phyloP scores from a whole-genome alignment of 2,888 invertebrate species.

The Craniophora ligustri region DNA sequence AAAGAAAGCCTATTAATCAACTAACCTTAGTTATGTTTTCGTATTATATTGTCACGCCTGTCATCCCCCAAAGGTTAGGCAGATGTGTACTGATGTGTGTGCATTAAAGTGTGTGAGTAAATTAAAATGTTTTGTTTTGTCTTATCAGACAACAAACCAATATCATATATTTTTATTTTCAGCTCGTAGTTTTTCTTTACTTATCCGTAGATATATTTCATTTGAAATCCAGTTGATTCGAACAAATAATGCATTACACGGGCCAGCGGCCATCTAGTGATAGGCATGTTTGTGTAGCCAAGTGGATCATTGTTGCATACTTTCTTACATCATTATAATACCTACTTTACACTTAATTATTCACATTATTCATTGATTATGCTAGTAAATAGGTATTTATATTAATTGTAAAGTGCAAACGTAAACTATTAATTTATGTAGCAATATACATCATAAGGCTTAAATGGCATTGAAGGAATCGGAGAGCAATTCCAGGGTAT shows the following conservation, averaged over 20 bases:
- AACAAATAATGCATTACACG: slow-evolving; percentile 60
- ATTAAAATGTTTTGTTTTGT: too few relatives aligned
- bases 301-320: slow-evolving; percentile 68
- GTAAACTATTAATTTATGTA: slow-evolving; percentile 3
- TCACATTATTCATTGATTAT: slow-evolving; percentile 44
- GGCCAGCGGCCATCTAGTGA: slow-evolving; percentile 67
- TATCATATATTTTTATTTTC: too few relatives aligned
- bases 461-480: too few relatives aligned
- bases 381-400: slow-evolving; percentile 25
- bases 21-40: too few relatives aligned
- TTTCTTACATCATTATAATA: slow-evolving; percentile 59
- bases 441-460: too few relatives aligned
- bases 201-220: slow-evolving; percentile 27
- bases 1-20: too few relatives aligned
- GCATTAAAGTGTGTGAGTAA: too few relatives aligned
- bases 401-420: slow-evolving; percentile 9
- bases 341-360: slow-evolving; percentile 38
- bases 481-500: too few relatives aligned
- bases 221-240: slow-evolving; percentile 37
- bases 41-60: too few relatives aligned
- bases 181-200: slow-evolving; percentile 24
- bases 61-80: too few relatives aligned
- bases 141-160: too few relatives aligned
- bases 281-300: slow-evolving; percentile 59
- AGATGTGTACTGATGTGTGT: too few relatives aligned